Conservation (phyloP, 2,797 vertebrate genomes). For the Phoebastria nigripes region DNA sequence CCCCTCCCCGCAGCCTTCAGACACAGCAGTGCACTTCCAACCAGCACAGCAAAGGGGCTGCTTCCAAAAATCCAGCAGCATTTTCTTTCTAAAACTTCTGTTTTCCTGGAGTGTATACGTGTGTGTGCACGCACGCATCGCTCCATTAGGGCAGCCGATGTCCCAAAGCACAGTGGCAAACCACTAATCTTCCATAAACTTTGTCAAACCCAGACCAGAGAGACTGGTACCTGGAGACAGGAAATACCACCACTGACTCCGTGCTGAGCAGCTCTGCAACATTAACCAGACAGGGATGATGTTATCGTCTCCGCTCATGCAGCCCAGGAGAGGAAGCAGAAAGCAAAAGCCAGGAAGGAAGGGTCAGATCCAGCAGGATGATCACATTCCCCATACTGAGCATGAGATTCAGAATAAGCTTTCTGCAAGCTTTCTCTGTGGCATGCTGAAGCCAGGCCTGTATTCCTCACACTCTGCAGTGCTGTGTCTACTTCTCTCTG, state of each 20-base stretch:
- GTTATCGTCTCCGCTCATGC: not conserved
- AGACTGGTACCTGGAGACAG: not conserved
- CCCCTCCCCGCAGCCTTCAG: fast-evolving
- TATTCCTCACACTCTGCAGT: not conserved
- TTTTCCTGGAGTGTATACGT: fast-evolving
- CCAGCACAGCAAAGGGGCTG: not conserved
- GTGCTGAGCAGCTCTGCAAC: not conserved
- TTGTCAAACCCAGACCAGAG: not conserved
- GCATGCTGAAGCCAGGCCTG: not conserved
- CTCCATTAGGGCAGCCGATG: not conserved
- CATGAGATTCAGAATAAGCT: not conserved
- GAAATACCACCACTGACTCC: fast-evolving
- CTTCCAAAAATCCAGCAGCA: not conserved
- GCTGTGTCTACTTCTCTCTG: not conserved
- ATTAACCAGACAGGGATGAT: not conserved
- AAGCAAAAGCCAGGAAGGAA: not conserved
- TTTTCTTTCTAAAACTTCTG: not conserved
- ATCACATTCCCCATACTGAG: not conserved
- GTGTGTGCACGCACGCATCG: fast-evolving
- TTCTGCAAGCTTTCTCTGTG: not conserved
- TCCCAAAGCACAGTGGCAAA: not conserved
- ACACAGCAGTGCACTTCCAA: not conserved
- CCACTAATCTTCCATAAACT: not conserved
- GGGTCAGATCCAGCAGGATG: not conserved
- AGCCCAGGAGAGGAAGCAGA: not conserved